Evolutionary conservation across 2,888 invertebrate genomes (phyloP), one percentile per base, ranked within the genome.

Genomic region (Drosophila kanekoi): DNA sequence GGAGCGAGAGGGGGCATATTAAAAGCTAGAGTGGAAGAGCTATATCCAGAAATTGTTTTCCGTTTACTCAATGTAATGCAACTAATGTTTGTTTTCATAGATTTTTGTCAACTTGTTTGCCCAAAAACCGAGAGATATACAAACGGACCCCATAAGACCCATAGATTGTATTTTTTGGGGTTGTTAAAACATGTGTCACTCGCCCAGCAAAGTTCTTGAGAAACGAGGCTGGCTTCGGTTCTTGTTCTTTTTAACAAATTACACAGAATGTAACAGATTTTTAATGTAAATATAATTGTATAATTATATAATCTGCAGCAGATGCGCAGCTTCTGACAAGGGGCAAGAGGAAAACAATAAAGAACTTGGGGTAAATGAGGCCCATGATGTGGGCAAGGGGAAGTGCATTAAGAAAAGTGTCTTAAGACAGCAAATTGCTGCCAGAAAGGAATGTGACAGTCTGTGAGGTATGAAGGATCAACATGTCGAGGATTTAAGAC

Each of bases 281-380:
- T 87, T 88, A 89, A 84, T 84, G 87, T 87, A 77, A 75, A 86
- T 80, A 86, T 88, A 88, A 88, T 88, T 84, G 78, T 87, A 78
- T 84, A 89, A 88, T 88, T 88, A 71, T 76, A 81, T 85, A 85
- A 85, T 87, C 84, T 57, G 54, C 18, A 62, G 72, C 87, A 89
- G 77, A 87, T 85, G 84, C 62, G 66, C 47, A 16, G 23, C 1
- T 23, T 9, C n/a, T 14, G 11, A 33, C 2, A 37, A 38, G 38
- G 48, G 59, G 51, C 40, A 32, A 18, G 32, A 45, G 10, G 1
- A 18, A 13, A 13, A 56, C 2, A 4, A 38, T 6, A n/a, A 14
- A 16, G 20, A 44, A 38, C 5, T 41, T 13, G 52, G 41, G 58
- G 58, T 28, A 58, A 52, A 35, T 20, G 14, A 14, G 9, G 44